Base-by-base conservation (phyloP, 2,888 invertebrate genomes). In the Muscina levida region DNA sequence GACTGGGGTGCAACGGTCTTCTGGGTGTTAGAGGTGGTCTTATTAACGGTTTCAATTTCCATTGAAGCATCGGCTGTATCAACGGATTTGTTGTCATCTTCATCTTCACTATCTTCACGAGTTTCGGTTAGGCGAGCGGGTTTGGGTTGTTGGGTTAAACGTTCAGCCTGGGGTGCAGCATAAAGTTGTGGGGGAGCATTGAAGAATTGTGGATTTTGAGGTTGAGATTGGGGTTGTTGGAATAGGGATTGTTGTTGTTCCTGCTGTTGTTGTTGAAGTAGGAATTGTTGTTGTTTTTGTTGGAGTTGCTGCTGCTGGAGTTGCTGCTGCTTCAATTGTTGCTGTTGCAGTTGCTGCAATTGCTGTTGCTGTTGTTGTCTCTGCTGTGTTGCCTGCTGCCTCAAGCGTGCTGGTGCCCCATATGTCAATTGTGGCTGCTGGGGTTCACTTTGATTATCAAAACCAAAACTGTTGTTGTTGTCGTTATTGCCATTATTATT, bases 21-120 rank as follows among this genome's bases (percentile, higher is more conserved):
- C 39, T 79, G 79, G 2, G 22, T 65, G n/a, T 53, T 53, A n/a
- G n/a, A n/a, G 1, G 24, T 59, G 10, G 57, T 67, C 37, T 74
- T 71, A 1, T n/a, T 17, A 6, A 71, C 53, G 2, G 77, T 78
- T 37, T 78, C 79, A 53, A 78, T 78, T 1, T 79, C 79, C 10
- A 68, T 44, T 1, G 65, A 56, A 57, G 79, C 74, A 19, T 77
- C 79, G 2, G 81, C 77, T 19, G 1, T 51, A 31, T 31, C 8
- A 8, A 31, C 31, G 31, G 31, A 3, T 5, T 31, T 31, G 4
- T 3, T 31, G 46, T 88, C 87, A 59, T 85, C 85, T 46, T 86
- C 85, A 1, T 85, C 84, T 65, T 87, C 87, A 22, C 84, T 72
- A 15, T 87, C 86, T 24, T 83, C 84, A 13, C 83, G 83, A 56